Percentiles rank a stretch among this genome's conserved stretches.
These are phyloP conservation scores for Isoperla grammatica DNA, from an alignment of 2,888 invertebrate genomes.

Conservation along the genomic window DNA sequence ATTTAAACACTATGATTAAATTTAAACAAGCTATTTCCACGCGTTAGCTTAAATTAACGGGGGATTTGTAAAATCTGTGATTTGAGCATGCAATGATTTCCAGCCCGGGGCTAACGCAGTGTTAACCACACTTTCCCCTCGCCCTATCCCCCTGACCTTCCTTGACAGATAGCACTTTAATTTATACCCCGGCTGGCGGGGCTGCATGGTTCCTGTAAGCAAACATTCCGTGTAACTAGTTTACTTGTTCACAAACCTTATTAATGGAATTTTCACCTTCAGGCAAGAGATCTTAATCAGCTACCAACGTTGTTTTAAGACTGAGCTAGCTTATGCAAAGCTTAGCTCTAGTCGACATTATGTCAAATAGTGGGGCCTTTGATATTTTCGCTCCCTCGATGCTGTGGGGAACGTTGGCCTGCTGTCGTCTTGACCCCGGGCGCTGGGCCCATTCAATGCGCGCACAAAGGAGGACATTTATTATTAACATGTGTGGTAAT, in stretches of 20 bases:
- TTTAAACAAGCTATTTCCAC: too few relatives aligned
- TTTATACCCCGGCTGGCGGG: constrained; percentile 18
- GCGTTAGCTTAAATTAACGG: not conserved
- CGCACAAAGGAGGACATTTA: too few relatives aligned
- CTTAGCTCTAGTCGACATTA: constrained; percentile 9
- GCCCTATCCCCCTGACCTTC: not conserved
- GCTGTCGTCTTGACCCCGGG: too few relatives aligned
- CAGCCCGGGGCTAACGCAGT: constrained; percentile 3
- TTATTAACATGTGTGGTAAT: too few relatives aligned
- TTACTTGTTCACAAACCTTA: constrained; percentile 18
- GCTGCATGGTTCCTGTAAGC: not conserved
- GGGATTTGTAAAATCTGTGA: not conserved
- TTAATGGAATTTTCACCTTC: constrained; percentile 27
- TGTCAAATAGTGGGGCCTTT: constrained; percentile 1
- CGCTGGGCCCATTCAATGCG: too few relatives aligned
- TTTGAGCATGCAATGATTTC: constrained; percentile 4
- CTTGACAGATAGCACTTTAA: constrained; percentile 28
- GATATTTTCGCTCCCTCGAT: too few relatives aligned
- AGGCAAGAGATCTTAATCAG: constrained; percentile 26
- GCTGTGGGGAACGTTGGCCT: too few relatives aligned
- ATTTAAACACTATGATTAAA: too few relatives aligned
- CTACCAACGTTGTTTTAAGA: constrained; percentile 13
- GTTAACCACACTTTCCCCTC: constrained; percentile 3
- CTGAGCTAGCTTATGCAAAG: not conserved
- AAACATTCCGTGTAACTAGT: not conserved